Base-by-base conservation (phyloP, 2,113 vertebrate species). In the Gymnocephalus cernua region DNA sequence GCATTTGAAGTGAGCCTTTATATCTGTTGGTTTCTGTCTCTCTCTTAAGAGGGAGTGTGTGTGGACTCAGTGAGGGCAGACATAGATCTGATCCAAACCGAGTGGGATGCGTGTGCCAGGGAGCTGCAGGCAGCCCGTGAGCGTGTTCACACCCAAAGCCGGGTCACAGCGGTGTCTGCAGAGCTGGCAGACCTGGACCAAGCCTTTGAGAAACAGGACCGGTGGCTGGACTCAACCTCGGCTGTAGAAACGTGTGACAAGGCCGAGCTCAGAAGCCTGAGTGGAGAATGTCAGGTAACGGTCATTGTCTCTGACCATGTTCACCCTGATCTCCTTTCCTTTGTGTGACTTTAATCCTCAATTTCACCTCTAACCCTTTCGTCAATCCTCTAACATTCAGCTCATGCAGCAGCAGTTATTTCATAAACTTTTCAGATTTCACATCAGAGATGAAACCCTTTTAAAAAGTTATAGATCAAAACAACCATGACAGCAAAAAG, bases 271-370 rank as follows among this genome's bases (percentile, higher is more conserved):
- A 84, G 77, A 23, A 69, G 73, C 27, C 64, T 95, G 72, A 93
- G 93, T 9, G 94, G 95, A 4, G 92, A 95, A 23, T 97, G 95
- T 88, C 95, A 96, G 97, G 98, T 99, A 88, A 92, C 47, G 32
- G 76, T 79, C 68, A 25, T 8, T 0, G 13, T 44, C 21, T 56
- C 18, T 4, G 1, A 79, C 16, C 15, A 2, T n/a, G 61, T 44
- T 51, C 29, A 25, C 4, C 16, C 50, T 51, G 21, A 58, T 32
- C 50, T 53, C 38, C 64, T 38, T 4, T 53, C 38, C 64, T 38
- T 4, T 66, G 16, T 66, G 53, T 79, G 25, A 82, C 29, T 72
- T 61, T 41, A 25, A 58, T 62, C 23, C 41, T 18, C 14, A 64
- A 48, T 63, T 47, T 79, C 45, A 41, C 70, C 29, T 14, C 11